A percentile compares a stretch with the other conserved stretches of the same genome.
phyloP scores from a whole-genome alignment of 2,888 invertebrate species.

The Hartigia nigra region DNA sequence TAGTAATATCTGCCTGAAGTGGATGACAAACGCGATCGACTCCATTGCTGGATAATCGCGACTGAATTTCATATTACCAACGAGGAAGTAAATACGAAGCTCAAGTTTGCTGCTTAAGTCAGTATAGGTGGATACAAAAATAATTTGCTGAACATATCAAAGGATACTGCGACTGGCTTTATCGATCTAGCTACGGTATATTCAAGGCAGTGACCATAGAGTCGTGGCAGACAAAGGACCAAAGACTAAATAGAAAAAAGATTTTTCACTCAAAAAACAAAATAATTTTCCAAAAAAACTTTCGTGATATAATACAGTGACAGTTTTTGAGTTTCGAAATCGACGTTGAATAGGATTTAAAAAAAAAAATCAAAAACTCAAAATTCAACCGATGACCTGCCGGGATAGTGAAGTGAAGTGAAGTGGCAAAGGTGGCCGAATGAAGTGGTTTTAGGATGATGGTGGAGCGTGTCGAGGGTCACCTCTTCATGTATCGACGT shows the following conservation, averaged over 20 bases:
- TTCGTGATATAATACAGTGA: background rate
- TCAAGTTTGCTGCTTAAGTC: background rate
- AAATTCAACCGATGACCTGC: conserved; percentile 18
- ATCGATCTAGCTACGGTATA: too few species aligned
- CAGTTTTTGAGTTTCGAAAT: background rate
- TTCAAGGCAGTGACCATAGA: too few species aligned
- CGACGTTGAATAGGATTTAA: background rate
- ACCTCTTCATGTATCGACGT: conserved; percentile 80
- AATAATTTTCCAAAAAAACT: background rate
- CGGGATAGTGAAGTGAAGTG: conserved; percentile 3
- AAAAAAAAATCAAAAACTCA: background rate
- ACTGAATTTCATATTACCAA: background rate
- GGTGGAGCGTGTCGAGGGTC: conserved; percentile 84
- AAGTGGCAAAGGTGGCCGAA: conserved; percentile 42
- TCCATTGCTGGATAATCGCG: background rate
- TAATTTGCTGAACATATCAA: too few species aligned
- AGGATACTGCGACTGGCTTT: too few species aligned
- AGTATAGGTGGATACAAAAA: background rate
- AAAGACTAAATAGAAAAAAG: too few species aligned
- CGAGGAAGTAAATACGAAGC: background rate
- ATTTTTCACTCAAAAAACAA: too few species aligned
- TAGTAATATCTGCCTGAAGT: background rate
- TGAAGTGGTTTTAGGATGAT: conserved; percentile 67
- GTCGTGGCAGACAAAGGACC: too few species aligned
- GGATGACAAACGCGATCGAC: background rate